Evolutionary conservation across 2,888 invertebrate species (phyloP).

Genomic region (Drosophila pullipes): DNA sequence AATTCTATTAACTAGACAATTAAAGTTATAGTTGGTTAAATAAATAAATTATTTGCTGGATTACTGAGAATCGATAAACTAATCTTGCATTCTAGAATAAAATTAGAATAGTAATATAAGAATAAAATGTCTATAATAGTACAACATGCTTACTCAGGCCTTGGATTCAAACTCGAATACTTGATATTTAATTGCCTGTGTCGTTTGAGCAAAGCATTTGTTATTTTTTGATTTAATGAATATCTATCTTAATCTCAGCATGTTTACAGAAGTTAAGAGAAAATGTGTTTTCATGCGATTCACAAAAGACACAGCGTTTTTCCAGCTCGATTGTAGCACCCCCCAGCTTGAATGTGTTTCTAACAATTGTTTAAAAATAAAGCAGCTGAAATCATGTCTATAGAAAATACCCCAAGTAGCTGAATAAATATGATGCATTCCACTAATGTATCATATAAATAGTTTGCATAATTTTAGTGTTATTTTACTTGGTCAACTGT

Average conservation of each 20-base stretch:
- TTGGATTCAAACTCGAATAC: neutral
- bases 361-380: neutral
- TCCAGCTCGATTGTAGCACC: neutral
- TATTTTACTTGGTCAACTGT: conserved; percentile 8
- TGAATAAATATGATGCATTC: no score
- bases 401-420: neutral
- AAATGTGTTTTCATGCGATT: neutral
- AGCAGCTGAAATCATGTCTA: neutral
- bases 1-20: conserved; percentile 8
- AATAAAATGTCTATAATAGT: neutral
- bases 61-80: neutral
- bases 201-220: neutral
- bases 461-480: neutral
- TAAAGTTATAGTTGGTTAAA: conserved; percentile 1
- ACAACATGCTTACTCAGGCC: neutral
- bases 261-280: neutral
- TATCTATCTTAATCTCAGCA: neutral
- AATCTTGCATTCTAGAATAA: neutral
- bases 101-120: neutral
- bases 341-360: neutral
- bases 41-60: neutral
- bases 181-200: neutral
- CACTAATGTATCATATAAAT: neutral
- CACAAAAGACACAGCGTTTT: neutral
- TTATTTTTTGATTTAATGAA: neutral